Base-by-base conservation (phyloP, 2,888 invertebrate genomes). In the Philereme vetulata region DNA sequence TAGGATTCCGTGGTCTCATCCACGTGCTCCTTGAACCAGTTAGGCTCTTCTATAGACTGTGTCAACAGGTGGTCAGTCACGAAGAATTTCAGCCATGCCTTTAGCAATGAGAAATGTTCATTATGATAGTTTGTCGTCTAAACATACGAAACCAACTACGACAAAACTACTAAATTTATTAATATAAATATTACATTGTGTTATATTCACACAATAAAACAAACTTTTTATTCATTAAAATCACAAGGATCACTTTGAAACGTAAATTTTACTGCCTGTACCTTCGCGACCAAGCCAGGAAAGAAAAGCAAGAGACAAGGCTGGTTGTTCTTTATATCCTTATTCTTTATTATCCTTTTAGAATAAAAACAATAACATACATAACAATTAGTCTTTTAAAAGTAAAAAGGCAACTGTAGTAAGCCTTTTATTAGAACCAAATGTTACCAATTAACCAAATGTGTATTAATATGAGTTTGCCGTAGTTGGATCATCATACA, bases 21-120 rank as follows among this genome's bases (percentile, higher is more conserved):
- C 68, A 82, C 78, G 67, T 87, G 81, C 71, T 86, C 80, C 71
- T 84, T 80, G 78, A 90, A 90, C 91, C 92, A 90, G 74, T 85
- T 81, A 74, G 92, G 89, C 82, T 90, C 91, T 79, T 90, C 88
- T 75, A 90, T 77, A 77, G 86, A 86, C 80, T 92, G 89, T 84
- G 87, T 85, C 81, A 91, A 85, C 79, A 85, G 86, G 77, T 86
- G 84, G 81, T 93, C 93, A 81, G 92, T 92, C 80, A 92, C 89
- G 93, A 86, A 92, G 92, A 92, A 92, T 84, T 93, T 93, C 92
- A 92, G 92, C 92, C 93, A 92, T 76, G 92, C 93, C 93, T 93
- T 92, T 80, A 86, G 86, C 83, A 88, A 88, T 77, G 81, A 86
- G 76, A 90, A 87, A 85, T 81, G 76, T 59, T 64, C 44, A 66